A percentile compares a stretch with the other conserved stretches of the same genome.
Evolutionary conservation across 2,888 invertebrate species (phyloP).

Genomic region (Lasioglossum pauxillum): DNA sequence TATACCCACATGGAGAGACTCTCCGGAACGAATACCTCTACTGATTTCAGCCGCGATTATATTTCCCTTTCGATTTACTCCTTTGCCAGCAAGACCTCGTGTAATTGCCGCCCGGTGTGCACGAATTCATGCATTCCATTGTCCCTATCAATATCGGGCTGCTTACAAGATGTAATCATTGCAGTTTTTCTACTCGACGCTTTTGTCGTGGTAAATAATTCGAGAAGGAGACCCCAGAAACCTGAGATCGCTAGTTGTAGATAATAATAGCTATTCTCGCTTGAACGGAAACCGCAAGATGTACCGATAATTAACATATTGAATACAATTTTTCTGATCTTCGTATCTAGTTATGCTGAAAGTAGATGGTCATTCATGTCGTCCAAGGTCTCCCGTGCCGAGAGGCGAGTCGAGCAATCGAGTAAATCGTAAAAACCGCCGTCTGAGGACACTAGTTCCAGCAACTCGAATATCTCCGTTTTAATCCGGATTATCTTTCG

Average conservation of each 20-base stretch:
- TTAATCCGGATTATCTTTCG: conserved; percentile 15
- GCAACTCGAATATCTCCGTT: not conserved
- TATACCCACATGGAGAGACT: conserved; percentile 39
- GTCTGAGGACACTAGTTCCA: not conserved
- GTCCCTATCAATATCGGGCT: not conserved
- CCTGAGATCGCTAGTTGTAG: not conserved
- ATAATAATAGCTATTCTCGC: not conserved
- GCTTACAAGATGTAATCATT: not conserved
- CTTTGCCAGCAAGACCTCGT: not conserved
- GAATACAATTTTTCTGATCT: not conserved
- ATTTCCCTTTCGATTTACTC: conserved; percentile 27
- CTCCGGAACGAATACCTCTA: conserved; percentile 22
- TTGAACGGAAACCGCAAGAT: not conserved
- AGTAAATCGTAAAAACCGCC: not conserved
- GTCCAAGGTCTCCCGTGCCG: not conserved
- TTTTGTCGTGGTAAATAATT: not conserved
- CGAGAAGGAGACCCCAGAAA: not conserved
- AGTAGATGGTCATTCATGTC: too few relatives aligned
- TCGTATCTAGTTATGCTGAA: not conserved
- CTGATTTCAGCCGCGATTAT: conserved; percentile 49
- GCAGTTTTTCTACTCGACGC: not conserved
- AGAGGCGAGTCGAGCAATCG: not conserved
- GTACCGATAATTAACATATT: not conserved
- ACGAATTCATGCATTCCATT: not conserved
- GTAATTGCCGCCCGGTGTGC: not conserved